Base-by-base conservation (phyloP, 2,797 vertebrate genomes). In the Pyrocephalus nanus region DNA sequence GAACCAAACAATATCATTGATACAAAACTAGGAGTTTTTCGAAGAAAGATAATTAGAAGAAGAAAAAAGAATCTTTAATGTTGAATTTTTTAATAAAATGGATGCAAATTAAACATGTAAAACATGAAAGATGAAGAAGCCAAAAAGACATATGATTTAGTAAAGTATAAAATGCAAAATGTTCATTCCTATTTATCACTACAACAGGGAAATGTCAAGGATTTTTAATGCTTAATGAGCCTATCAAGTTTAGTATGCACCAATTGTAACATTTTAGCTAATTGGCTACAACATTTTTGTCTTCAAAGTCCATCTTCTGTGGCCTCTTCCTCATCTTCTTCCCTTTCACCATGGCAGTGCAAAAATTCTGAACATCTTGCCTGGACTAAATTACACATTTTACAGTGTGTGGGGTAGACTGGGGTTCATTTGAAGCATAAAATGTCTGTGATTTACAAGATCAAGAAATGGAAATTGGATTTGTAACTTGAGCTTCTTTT, bases 171-270 rank as follows among this genome's bases (percentile, higher is more conserved):
- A 85, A 96, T 66, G 48, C 87, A 83, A 86, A 97, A 60, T 55
- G 75, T 88, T 84, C 64, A 9, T 80, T 95, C 88, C 85, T 94
- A 77, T 97, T 97, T 97, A 97, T 97, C 91, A 88, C 96, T 93
- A 87, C 95, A 96, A 77, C 92, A 96, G 89, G 95, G 97, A 98
- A 96, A 98, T 98, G 97, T 98, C 98, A 98, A 97, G 96, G 97
- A 98, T 97, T 98, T 96, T 97, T 97, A 98, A 98, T 98, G 98
- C 96, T 97, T 98, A 98, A 98, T 97, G 98, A 98, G 97, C 96
- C 98, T 95, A 96, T 98, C 97, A 96, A 92, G 96, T 96, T 81
- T 96, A 88, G 89, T 97, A 96, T 95, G 97, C 97, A 87, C 95
- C 96, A 97, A 97, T 97, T 97, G 97, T 98, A 98, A 98, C 97